Evolutionary conservation across 2,797 vertebrate genomes (phyloP).

Genomic region (Babyrousa celebensis): DNA sequence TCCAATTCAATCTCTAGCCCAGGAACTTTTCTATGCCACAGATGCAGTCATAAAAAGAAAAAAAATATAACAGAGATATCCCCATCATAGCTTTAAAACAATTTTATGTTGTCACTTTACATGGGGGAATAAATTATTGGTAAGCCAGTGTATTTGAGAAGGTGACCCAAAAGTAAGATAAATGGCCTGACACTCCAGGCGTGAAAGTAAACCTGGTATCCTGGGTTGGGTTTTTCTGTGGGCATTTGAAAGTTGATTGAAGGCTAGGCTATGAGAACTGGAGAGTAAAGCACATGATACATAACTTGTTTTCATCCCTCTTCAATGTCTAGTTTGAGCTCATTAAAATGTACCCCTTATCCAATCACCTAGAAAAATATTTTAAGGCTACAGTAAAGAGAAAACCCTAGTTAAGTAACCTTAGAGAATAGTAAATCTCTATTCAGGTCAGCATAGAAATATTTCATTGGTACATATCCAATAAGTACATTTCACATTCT

Average conservation of each 20-base stretch:
- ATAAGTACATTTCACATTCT: neutral
- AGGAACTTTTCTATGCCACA: too few species aligned
- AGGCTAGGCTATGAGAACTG: neutral
- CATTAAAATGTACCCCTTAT: neutral
- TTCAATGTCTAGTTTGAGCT: neutral
- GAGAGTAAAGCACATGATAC: neutral
- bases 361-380: neutral
- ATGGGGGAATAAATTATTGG: neutral
- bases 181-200: neutral
- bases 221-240: neutral
- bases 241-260: neutral
- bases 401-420: neutral
- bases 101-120: neutral
- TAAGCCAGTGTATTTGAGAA: neutral
- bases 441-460: neutral
- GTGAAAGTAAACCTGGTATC: neutral
- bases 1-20: too few species aligned
- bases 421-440: neutral
- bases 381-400: neutral
- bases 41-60: too few species aligned
- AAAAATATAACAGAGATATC: neutral
- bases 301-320: neutral
- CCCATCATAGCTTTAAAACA: neutral
- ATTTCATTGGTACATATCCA: neutral
- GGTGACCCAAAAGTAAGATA: neutral